phyloP scores from a whole-genome alignment of 2,888 invertebrate species.

The Priocnemis perturbator region DNA sequence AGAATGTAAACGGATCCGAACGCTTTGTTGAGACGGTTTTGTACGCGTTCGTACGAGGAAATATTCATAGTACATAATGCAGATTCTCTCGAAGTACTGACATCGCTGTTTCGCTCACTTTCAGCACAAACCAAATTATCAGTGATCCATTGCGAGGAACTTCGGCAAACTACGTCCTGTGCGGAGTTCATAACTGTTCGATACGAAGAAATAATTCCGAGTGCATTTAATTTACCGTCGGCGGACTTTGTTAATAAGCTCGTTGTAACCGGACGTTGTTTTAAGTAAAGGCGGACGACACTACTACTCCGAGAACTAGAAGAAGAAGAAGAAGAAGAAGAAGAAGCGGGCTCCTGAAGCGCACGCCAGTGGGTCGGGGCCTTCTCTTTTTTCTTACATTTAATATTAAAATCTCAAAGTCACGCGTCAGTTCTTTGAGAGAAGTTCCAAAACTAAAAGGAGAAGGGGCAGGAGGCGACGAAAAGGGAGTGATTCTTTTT shows the following conservation, averaged over 20 bases:
- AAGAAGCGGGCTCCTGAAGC: background rate
- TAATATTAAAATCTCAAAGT: conserved; percentile 38
- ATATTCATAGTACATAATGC: too few species aligned
- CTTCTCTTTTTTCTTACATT: conserved; percentile 8
- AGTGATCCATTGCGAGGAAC: too few species aligned
- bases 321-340: background rate
- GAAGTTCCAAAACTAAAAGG: conserved; percentile 17
- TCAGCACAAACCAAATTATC: too few species aligned
- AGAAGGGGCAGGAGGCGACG: background rate
- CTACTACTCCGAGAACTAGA: background rate
- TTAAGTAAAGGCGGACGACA: background rate
- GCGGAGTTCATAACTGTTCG: too few species aligned
- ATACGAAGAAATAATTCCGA: too few species aligned
- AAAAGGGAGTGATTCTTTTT: conserved; percentile 23
- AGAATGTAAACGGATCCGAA: too few species aligned
- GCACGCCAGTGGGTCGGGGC: background rate
- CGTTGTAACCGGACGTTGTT: background rate
- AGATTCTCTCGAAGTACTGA: too few species aligned
- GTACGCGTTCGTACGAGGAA: too few species aligned
- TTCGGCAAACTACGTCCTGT: too few species aligned
- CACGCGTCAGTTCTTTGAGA: conserved; percentile 5
- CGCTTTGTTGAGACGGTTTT: too few species aligned
- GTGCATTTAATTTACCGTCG: background rate
- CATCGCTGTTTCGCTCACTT: too few species aligned
- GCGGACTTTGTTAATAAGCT: conserved; percentile 1